Evolutionary conservation across 2,888 invertebrate genomes (phyloP), one percentile per base, ranked within the genome.

Genomic region (Omphaloscelis lunosa): DNA sequence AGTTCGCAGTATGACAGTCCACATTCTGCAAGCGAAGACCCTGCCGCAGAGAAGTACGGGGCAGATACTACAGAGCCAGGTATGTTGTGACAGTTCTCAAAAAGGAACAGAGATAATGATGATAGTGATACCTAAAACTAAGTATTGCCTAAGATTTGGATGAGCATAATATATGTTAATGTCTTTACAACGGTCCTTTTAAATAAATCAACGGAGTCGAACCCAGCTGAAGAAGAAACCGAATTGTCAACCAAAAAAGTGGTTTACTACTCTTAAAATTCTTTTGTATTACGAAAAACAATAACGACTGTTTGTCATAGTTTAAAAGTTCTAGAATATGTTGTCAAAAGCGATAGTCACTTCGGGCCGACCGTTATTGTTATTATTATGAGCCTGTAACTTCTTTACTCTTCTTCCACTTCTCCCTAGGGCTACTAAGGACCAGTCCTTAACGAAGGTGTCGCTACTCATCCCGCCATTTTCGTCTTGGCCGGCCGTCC

Each of bases 1-100:
- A 12, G 98, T 99, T 95, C 97, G 98, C 79, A 98, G 98, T 95
- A 99, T 99, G 98, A 98, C 98, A 65, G 98, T 99, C 41, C 99
- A 99, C 90, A 98, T 99, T 73, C 97, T 99, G 84, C 99, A 99
- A 95, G 99, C 99, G 0, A 97, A 98, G 70, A 98, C 98, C 69
- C 97, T 99, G 89, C 97, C 98, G 88, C 97, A 98, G 93, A 90
- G 92, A 97, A 98, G 94, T 93, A 91, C 90, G 58, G 94, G 93
- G 6, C 95, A 94, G 78, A 87, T 94, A n/a, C 86, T 96, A 62
- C 96, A 96, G 85, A 96, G 94, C 61, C 96, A 96, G 95, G 95
- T 95, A 82, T 69, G 20, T 59, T 58, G 6, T 7, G 48, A 9
- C 20, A 48, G 48, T 48, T n/a, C 68, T 34, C 17, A 53, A 51